These are phyloP conservation scores for Rhopilema esculentum DNA, from an alignment of 30 jellyfish, hydroid and myxozoan genomes.

Conservation along the genomic window DNA sequence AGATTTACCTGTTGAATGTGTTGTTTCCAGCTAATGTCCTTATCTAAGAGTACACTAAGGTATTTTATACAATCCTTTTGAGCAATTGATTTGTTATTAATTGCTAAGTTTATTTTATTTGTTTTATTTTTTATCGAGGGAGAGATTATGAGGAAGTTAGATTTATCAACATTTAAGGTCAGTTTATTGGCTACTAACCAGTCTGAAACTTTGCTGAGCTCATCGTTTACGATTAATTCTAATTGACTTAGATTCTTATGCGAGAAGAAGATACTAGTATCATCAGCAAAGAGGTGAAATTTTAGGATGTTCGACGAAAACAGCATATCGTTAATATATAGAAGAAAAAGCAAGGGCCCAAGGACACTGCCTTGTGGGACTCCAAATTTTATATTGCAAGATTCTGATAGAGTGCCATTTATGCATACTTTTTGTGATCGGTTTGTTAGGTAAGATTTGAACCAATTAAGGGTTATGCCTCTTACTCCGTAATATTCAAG, in stretches of 20 bases:
- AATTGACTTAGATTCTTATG: slow-evolving; percentile 14
- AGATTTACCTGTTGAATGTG: slow-evolving; percentile 20
- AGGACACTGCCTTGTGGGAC: slow-evolving; percentile 36
- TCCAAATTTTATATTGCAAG: neutral
- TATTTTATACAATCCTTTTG: slow-evolving; percentile 41
- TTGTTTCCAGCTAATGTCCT: slow-evolving; percentile 41
- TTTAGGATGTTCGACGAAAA: slow-evolving; percentile 32
- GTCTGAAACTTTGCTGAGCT: slow-evolving; percentile 10
- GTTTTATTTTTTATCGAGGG: neutral
- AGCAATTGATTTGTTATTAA: slow-evolving; percentile 1
- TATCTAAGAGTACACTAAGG: slow-evolving; percentile 25
- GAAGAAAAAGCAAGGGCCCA: slow-evolving; percentile 38
- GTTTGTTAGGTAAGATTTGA: neutral
- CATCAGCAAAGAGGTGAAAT: slow-evolving; percentile 58
- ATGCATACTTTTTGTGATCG: neutral
- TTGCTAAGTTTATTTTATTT: neutral
- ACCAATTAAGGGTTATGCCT: neutral
- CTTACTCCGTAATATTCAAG: neutral
- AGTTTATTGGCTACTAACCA: slow-evolving; percentile 46
- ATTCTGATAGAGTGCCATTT: neutral
- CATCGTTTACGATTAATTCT: slow-evolving; percentile 24
- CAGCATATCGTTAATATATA: slow-evolving; percentile 38
- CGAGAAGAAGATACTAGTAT: slow-evolving; percentile 39
- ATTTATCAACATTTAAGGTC: slow-evolving; percentile 36
- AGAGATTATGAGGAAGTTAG: slow-evolving; percentile 14